Conservation (phyloP, 2,888 invertebrate genomes). For the Bedellia somnulentella region DNA sequence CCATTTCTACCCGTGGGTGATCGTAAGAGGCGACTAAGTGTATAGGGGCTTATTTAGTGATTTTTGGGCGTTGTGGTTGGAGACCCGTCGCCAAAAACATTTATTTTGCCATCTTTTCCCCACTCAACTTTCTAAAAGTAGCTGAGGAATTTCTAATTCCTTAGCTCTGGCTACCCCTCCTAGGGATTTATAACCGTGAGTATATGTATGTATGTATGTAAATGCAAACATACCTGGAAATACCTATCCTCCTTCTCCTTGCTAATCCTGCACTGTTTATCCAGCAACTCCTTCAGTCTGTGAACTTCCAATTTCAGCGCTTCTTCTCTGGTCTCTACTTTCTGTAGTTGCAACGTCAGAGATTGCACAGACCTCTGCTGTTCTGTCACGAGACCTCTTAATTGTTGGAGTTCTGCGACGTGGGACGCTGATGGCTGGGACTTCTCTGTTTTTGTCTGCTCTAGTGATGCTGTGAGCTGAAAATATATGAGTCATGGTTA, state of each 20-base stretch:
- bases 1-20: too few relatives aligned
- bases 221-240: slow-evolving; percentile 27
- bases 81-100: too few relatives aligned
- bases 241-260: slow-evolving; percentile 36
- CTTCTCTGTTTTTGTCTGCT: slow-evolving; percentile 21
- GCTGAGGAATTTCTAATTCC: too few relatives aligned
- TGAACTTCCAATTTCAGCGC: slow-evolving; percentile 41
- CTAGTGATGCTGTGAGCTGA: slow-evolving; percentile 31
- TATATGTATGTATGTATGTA: too few relatives aligned
- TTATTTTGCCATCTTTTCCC: too few relatives aligned
- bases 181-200: too few relatives aligned
- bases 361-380: slow-evolving; percentile 62
- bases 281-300: slow-evolving; percentile 44
- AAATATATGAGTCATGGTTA: too few relatives aligned
- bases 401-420: slow-evolving; percentile 35
- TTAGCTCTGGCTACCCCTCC: too few relatives aligned
- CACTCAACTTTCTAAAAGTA: too few relatives aligned
- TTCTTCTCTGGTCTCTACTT: slow-evolving; percentile 51
- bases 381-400: slow-evolving; percentile 55
- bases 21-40: too few relatives aligned
- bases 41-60: too few relatives aligned
- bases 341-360: slow-evolving; percentile 53
- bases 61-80: too few relatives aligned
- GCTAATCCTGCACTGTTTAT: slow-evolving; percentile 39
- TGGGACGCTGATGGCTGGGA: slow-evolving; percentile 28